phyloP scores from a whole-genome alignment of 2,113 vertebrate species.

The Thamnaconus septentrionalis region DNA sequence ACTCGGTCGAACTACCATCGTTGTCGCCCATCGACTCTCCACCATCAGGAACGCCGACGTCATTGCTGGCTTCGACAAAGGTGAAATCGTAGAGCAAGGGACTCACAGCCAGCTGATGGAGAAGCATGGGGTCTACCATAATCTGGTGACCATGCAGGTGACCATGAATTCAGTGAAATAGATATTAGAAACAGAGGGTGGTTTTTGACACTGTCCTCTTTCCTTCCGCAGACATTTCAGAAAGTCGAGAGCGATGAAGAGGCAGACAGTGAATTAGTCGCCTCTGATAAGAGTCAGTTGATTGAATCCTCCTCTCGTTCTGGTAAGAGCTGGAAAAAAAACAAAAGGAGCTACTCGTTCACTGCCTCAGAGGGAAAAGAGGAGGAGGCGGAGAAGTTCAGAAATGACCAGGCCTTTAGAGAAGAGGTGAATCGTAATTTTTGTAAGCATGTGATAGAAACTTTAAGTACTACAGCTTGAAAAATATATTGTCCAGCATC shows the following conservation, averaged over 20 bases:
- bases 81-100: conserved; percentile 83
- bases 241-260: conserved; percentile 18
- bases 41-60: conserved; percentile 91
- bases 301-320: conserved; percentile 24
- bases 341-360: conserved; percentile 72
- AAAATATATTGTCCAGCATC: too few species aligned
- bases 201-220: conserved; percentile 1
- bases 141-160: conserved; percentile 89
- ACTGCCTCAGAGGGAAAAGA: conserved; percentile 44
- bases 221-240: conserved; percentile 61
- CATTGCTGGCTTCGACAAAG: conserved; percentile 86
- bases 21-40: conserved; percentile 94
- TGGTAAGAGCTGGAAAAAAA: conserved; percentile 69
- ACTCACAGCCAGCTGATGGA: conserved; percentile 85
- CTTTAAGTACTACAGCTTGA: too few species aligned
- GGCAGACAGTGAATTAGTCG: conserved; percentile 5
- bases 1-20: conserved; percentile 88
- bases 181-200: neutral
- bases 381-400: conserved; percentile 42
- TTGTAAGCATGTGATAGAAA: too few species aligned
- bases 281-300: conserved; percentile 50
- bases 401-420: conserved; percentile 52
- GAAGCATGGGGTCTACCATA: conserved; percentile 85
- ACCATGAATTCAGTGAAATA: neutral
- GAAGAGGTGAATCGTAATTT: conserved; percentile 50